Evolutionary conservation across 2,113 vertebrate species (phyloP), one percentile per base, ranked within the genome.

Genomic region (Puma concolor): DNA sequence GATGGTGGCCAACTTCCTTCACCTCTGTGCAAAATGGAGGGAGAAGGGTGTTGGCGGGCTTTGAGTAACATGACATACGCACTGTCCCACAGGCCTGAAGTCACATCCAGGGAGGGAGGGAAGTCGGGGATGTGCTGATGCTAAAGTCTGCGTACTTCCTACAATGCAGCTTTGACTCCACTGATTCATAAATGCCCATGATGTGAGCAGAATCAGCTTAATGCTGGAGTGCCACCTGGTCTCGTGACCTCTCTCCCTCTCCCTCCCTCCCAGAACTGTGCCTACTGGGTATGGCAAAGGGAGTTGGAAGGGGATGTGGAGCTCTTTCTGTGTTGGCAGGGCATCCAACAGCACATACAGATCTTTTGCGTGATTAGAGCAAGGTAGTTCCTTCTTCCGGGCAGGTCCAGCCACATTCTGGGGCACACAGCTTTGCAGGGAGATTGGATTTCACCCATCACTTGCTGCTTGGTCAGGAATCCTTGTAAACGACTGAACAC

Each of bases 131-230:
- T 2, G 14, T 8, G 16, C n/a, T 17, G 60, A 9, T 8, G 5
- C 7, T 27, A 4, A 33, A 13, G 23, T 8, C 21, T n/a, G 21
- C 0, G 13, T 9, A 8, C 25, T 63, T 60, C 31, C 64, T 11
- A 1, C 2, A 16, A 4, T 0, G 0, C 7, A 11, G 2, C 25
- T 14, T 41, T 29, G 14, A 63, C 25, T 25, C 9, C 1, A 0
- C 0, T 31, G 29, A 16, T 13, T n/a, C 69, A 12, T 2, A 27
- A 15, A 15, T 0, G 2, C 27, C 4, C 11, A 1, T 2, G 4
- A 6, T 0, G 6, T 23, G 16, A 5, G 12, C 31, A 7, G 11
- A 8, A 4, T 33, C 19, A 27, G 66, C 7, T 29, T 7, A 8
- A 2, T 38, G 25, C 52, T 41, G 36, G 44, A 14, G 1, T 0